Evolutionary conservation across 2,888 invertebrate species (phyloP).

Genomic region (Cheilosia urbana): DNA sequence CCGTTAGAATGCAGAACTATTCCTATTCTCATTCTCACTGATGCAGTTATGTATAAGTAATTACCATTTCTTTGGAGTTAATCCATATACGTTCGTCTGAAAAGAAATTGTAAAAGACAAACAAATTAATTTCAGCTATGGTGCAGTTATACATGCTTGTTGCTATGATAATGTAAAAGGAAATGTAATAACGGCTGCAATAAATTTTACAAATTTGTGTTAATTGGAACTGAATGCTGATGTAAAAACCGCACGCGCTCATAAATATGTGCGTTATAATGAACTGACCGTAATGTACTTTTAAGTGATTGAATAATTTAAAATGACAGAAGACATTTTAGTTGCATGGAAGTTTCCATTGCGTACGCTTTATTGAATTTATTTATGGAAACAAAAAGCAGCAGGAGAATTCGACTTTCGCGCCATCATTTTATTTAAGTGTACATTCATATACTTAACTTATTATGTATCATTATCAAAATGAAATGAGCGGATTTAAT

Average conservation of each 20-base stretch:
- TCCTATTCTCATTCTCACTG: slow-evolving; percentile 1
- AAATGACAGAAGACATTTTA: slow-evolving; percentile 31
- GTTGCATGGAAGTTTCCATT: slow-evolving; percentile 26
- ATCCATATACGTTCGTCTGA: slow-evolving; percentile 53
- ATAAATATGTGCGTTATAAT: slow-evolving; percentile 12
- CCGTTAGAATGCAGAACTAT: neutral
- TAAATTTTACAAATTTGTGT: slow-evolving; percentile 12
- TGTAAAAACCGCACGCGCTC: neutral
- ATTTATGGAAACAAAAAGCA: slow-evolving; percentile 15
- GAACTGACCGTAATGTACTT: slow-evolving; percentile 33
- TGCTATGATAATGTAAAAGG: slow-evolving; percentile 9
- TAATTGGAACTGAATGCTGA: slow-evolving; percentile 11
- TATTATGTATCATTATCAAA: neutral
- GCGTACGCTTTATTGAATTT: slow-evolving; percentile 6
- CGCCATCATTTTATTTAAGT: slow-evolving; percentile 4
- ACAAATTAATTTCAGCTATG: slow-evolving; percentile 25
- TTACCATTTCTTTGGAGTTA: slow-evolving; percentile 58
- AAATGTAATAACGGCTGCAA: slow-evolving; percentile 1
- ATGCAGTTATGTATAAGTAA: slow-evolving; percentile 35
- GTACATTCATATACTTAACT: neutral
- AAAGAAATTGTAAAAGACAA: slow-evolving; percentile 37
- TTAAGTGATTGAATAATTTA: slow-evolving; percentile 45
- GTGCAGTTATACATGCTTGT: neutral
- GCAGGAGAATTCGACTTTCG: neutral
- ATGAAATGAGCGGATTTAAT: slow-evolving; percentile 4